phyloP scores from a whole-genome alignment of 92 coral and sea anemone species.

The Plumapathes pennacea region DNA sequence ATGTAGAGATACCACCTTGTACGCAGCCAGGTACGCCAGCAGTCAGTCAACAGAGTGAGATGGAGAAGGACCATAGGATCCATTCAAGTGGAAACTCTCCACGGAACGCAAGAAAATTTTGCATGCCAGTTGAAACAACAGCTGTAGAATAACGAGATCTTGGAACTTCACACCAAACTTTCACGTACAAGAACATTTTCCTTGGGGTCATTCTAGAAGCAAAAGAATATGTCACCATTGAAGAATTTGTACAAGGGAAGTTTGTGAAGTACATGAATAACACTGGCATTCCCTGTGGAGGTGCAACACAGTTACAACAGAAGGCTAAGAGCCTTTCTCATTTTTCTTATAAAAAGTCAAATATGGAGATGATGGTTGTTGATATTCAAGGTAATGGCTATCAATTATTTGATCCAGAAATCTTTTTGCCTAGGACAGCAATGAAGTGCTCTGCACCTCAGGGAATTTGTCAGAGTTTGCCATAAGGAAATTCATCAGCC shows the following conservation, averaged over 20 bases:
- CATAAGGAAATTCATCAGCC: background rate
- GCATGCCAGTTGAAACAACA: no score
- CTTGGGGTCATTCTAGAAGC: slow-evolving; percentile 19
- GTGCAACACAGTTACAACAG: background rate
- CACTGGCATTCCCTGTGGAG: slow-evolving; percentile 16
- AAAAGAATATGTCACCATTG: slow-evolving; percentile 30
- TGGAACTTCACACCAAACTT: no score
- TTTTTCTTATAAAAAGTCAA: slow-evolving; percentile 14
- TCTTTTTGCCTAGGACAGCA: background rate
- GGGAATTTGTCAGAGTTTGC: slow-evolving; percentile 3
- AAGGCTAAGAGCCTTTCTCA: slow-evolving; percentile 13
- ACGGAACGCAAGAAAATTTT: no score
- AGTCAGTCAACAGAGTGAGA: no score
- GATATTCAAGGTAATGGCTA: slow-evolving; percentile 19
- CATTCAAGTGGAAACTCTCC: no score
- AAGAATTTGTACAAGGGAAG: slow-evolving; percentile 38
- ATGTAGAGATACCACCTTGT: no score
- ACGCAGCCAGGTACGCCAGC: no score
- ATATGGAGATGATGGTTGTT: slow-evolving; percentile 6
- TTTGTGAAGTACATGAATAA: slow-evolving; percentile 30
- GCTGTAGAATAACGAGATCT: no score
- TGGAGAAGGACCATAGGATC: no score
- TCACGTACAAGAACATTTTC: slow-evolving; percentile 25
- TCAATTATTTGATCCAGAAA: slow-evolving; percentile 5
- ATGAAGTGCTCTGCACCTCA: slow-evolving; percentile 10